Base-by-base conservation (phyloP, 2,113 vertebrate genomes). In the Alethe castanea region DNA sequence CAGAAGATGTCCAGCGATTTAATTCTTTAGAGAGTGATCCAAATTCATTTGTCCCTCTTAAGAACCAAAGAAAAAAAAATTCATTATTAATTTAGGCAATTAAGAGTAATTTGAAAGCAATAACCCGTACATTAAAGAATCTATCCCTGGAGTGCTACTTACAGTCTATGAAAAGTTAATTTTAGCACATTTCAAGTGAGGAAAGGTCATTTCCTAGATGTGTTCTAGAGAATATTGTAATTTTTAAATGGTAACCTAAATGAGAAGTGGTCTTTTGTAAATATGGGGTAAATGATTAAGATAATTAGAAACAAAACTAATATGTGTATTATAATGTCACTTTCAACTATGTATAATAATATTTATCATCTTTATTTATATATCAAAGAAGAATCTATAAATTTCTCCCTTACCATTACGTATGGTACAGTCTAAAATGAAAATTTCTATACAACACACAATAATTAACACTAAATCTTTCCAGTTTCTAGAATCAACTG, bases 61-160 rank as follows among this genome's bases (percentile, higher is more conserved):
- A 81, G 74, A 97, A 81, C 73, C 56, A 97, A 97, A 96, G 74
- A 1, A 76, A 82, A 83, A 82, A 83, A 69, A 40, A 65, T 71
- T 66, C 78, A 73, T 98, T 98, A 98, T 98, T 98, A 98, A 98
- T 98, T 98, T 98, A 98, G 97, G 92, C 96, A 98, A 98, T 98
- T 98, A 98, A 82, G 95, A 97, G 45, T 94, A 96, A 94, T 97
- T 97, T 97, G 97, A 98, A 98, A 98, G 98, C 95, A 97, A 97
- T 98, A 98, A 97, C 93, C 82, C 94, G 86, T 95, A 90, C 87
- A 96, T 98, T 98, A 97, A 94, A 95, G 88, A 97, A 92, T 14
- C 50, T 71, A 44, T 97, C 97, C 97, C 97, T 87, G 31, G 95
- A 95, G 96, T 92, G 48, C 80, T 94, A 81, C 86, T 69, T 91